Evolutionary conservation across 2,888 invertebrate species (phyloP).

Genomic region (Spicauda simplicius): DNA sequence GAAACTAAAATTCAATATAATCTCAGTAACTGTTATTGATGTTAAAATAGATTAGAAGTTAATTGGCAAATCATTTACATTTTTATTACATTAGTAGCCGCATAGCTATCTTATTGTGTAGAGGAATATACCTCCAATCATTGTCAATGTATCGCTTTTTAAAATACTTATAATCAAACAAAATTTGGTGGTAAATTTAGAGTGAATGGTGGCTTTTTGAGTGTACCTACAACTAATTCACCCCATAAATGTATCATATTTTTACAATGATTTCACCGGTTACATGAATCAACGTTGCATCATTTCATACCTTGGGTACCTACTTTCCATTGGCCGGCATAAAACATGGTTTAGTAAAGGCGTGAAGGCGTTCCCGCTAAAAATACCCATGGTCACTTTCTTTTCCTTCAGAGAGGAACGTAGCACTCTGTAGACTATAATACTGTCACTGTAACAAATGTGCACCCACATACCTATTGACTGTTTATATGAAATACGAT

Average conservation of each 20-base stretch:
- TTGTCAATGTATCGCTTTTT: background rate
- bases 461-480: slow-evolving; percentile 42
- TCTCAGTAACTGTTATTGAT: background rate
- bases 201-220: background rate
- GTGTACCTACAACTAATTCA: background rate
- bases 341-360: too few species aligned
- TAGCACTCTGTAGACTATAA: slow-evolving; percentile 68
- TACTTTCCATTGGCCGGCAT: background rate
- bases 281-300: background rate
- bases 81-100: background rate
- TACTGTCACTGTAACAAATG: slow-evolving; percentile 50
- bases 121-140: background rate
- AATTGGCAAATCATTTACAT: background rate
- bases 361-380: too few species aligned
- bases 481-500: slow-evolving; percentile 44
- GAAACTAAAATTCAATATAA: background rate
- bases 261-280: background rate
- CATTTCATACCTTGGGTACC: background rate
- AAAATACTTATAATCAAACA: background rate
- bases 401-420: slow-evolving; percentile 52
- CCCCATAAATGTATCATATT: background rate
- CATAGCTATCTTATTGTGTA: slow-evolving; percentile 1
- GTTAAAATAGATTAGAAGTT: background rate
- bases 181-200: background rate
- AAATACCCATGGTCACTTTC: too few species aligned